phyloP scores from a whole-genome alignment of 2,797 vertebrate species.

The Acropternis orthonyx region DNA sequence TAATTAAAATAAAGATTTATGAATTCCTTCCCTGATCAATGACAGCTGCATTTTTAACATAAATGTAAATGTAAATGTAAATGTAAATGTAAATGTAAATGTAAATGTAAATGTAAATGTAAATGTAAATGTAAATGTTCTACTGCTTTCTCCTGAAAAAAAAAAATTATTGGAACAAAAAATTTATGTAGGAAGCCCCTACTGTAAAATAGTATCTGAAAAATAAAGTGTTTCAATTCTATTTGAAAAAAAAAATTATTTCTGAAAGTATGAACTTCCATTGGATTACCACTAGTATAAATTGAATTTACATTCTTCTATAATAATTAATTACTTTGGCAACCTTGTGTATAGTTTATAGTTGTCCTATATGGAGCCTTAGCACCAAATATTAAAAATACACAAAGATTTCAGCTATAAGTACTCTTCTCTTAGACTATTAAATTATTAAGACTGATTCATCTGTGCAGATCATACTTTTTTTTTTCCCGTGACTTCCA shows the following conservation, averaged over 20 bases:
- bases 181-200: conserved; percentile 3
- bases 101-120: neutral
- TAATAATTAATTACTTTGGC: neutral
- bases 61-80: neutral
- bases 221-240: neutral
- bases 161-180: neutral
- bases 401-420: neutral
- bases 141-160: neutral
- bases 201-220: conserved; percentile 3
- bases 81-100: no score
- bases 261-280: neutral
- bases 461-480: neutral
- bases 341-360: neutral
- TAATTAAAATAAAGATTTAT: conserved; percentile 55
- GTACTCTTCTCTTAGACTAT: neutral
- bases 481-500: neutral
- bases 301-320: neutral
- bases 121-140: conserved; percentile 3
- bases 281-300: neutral
- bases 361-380: neutral
- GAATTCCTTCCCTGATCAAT: neutral
- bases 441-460: neutral
- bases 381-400: neutral
- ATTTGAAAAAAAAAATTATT: conserved; percentile 8
- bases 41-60: neutral